These are phyloP conservation scores for Actinernus sp. DNA, from an alignment of 92 coral and sea anemone genomes.

Conservation along the genomic window DNA sequence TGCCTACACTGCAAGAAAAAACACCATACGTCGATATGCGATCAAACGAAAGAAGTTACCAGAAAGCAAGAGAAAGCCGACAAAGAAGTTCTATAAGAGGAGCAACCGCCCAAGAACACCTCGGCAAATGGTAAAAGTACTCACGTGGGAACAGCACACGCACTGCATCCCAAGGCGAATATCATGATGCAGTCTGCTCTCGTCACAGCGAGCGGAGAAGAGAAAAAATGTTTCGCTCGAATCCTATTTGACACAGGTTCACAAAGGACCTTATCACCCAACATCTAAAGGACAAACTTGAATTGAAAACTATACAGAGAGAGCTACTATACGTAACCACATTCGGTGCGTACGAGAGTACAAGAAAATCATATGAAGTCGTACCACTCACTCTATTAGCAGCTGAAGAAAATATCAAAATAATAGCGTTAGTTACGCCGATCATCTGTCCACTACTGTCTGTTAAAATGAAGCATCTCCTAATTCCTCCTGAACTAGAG, in stretches of 20 bases:
- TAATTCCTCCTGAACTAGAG: conserved; percentile 14
- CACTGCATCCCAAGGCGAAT: conserved; percentile 8
- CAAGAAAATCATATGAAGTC: conserved; percentile 15
- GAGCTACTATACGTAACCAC: conserved; percentile 37
- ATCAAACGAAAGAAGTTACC: neutral
- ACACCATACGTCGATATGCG: conserved; percentile 40
- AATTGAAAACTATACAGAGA: conserved; percentile 11
- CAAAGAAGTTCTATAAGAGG: neutral
- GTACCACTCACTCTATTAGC: conserved; percentile 5
- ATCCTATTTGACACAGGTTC: conserved; percentile 24
- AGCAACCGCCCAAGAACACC: conserved; percentile 8
- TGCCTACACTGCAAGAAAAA: conserved; percentile 23
- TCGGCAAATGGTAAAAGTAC: conserved; percentile 15
- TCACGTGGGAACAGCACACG: conserved; percentile 35
- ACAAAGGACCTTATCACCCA: conserved; percentile 20
- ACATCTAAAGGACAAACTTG: conserved; percentile 22
- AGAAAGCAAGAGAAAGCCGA: neutral
- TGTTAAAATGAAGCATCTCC: conserved; percentile 1
- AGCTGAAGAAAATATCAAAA: conserved; percentile 16
- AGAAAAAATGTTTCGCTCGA: conserved; percentile 11
- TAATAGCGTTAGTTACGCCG: conserved; percentile 36
- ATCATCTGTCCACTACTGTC: conserved; percentile 40
- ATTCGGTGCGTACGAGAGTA: conserved; percentile 26
- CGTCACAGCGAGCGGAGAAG: conserved; percentile 17
- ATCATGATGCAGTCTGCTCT: conserved; percentile 62